Evolutionary conservation across 2,888 invertebrate genomes (phyloP).

Genomic region (Polymixis flavicincta): DNA sequence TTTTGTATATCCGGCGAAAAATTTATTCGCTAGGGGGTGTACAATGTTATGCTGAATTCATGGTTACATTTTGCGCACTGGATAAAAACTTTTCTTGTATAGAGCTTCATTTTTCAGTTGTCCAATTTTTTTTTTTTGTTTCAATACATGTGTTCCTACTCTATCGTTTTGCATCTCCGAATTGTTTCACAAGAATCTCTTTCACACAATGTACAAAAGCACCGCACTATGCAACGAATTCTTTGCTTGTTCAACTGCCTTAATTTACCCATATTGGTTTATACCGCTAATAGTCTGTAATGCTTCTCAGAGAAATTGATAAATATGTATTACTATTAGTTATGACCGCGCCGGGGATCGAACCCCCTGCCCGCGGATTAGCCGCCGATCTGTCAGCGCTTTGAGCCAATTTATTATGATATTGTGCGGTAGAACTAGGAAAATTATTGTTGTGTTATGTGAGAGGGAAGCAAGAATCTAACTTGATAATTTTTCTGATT

Average conservation of each 20-base stretch:
- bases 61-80: too few relatives aligned
- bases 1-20: too few relatives aligned
- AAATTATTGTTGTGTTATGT: constrained; percentile 51
- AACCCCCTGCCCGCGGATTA: constrained; percentile 63
- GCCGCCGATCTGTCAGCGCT: constrained; percentile 74
- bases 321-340: constrained; percentile 56
- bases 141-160: too few relatives aligned
- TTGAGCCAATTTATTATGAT: constrained; percentile 63
- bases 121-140: too few relatives aligned
- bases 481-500: not conserved
- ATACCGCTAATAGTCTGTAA: constrained; percentile 43
- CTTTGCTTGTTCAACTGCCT: not conserved
- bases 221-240: not conserved
- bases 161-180: too few relatives aligned
- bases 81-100: too few relatives aligned
- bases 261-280: constrained; percentile 36
- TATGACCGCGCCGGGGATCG: constrained; percentile 55
- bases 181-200: not conserved
- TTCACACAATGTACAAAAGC: not conserved
- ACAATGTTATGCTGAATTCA: too few relatives aligned
- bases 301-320: constrained; percentile 60
- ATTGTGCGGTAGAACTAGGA: constrained; percentile 61
- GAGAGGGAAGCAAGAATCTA: constrained; percentile 35
- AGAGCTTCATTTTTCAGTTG: too few relatives aligned
- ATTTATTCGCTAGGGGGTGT: too few relatives aligned